Evolutionary conservation across 2,888 invertebrate species (phyloP).

Genomic region (Nycteola revayana): DNA sequence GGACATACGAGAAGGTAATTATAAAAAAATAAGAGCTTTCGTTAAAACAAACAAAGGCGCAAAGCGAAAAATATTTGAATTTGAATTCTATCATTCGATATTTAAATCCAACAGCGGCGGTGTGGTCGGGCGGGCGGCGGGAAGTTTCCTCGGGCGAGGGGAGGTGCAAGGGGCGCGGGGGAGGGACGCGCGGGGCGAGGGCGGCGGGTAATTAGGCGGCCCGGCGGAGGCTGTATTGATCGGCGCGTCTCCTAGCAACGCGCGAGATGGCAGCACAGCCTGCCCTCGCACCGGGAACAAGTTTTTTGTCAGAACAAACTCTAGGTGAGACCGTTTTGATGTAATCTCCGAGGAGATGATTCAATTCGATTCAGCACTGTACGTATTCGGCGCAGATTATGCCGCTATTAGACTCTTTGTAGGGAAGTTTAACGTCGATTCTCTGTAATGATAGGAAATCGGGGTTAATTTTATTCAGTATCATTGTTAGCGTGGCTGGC

Average conservation of each 20-base stretch:
- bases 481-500: conserved; percentile 21
- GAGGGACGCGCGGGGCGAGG: conserved; percentile 30
- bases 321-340: conserved; percentile 76
- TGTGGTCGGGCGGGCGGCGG: conserved; percentile 60
- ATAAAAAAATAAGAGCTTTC: conserved; percentile 42
- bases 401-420: conserved; percentile 42
- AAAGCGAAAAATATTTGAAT: conserved; percentile 71
- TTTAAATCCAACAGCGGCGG: conserved; percentile 68
- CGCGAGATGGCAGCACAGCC: conserved; percentile 74
- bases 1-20: conserved; percentile 27
- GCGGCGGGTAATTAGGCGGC: conserved; percentile 74
- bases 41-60: conserved; percentile 65
- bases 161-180: conserved; percentile 23
- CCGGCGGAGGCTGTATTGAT: conserved; percentile 82
- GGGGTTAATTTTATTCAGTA: conserved; percentile 33
- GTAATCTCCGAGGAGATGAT: conserved; percentile 70
- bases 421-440: conserved; percentile 27
- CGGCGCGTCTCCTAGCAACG: conserved; percentile 78
- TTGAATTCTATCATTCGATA: conserved; percentile 80
- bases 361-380: conserved; percentile 63
- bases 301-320: conserved; percentile 71
- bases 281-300: conserved; percentile 58
- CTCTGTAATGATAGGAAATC: conserved; percentile 27
- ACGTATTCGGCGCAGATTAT: conserved; percentile 41
- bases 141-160: conserved; percentile 52